Evolutionary conservation across 2,888 invertebrate genomes (phyloP).

Genomic region (Tinea pellionella): DNA sequence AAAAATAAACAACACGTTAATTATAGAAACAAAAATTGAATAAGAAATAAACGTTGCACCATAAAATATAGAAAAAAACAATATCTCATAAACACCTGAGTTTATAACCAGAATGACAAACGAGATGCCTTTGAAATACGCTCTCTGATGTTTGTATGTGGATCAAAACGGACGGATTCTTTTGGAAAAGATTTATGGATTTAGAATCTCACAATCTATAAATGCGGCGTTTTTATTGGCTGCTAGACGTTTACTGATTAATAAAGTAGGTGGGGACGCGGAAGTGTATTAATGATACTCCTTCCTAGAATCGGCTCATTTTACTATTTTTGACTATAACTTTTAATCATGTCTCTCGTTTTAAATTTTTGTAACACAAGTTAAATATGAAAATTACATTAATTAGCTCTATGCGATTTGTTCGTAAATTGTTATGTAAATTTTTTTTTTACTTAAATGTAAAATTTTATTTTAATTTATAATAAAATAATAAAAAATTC

Average conservation of each 20-base stretch:
- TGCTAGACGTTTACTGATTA: slow-evolving; percentile 62
- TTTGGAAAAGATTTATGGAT: slow-evolving; percentile 53
- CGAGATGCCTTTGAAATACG: slow-evolving; percentile 55
- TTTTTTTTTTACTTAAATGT: no score
- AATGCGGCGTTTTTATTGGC: slow-evolving; percentile 56
- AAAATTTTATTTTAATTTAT: no score
- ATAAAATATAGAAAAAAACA: slow-evolving; percentile 29
- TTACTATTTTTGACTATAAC: background rate
- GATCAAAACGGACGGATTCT: slow-evolving; percentile 39
- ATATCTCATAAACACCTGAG: slow-evolving; percentile 55
- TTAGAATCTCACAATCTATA: slow-evolving; percentile 59
- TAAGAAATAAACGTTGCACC: background rate
- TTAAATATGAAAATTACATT: background rate
- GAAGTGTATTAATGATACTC: slow-evolving; percentile 45
- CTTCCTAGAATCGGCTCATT: slow-evolving; percentile 45
- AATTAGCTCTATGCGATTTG: background rate
- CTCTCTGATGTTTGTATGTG: slow-evolving; percentile 55
- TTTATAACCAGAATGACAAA: slow-evolving; percentile 55
- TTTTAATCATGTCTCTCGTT: slow-evolving; percentile 18
- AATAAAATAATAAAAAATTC: no score
- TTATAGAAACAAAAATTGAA: background rate
- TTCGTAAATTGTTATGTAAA: background rate
- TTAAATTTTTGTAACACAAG: slow-evolving; percentile 16
- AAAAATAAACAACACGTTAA: no score
- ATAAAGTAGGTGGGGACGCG: slow-evolving; percentile 60